Evolutionary conservation across 2,113 vertebrate genomes (phyloP).

Genomic region (Ophiodon elongatus): DNA sequence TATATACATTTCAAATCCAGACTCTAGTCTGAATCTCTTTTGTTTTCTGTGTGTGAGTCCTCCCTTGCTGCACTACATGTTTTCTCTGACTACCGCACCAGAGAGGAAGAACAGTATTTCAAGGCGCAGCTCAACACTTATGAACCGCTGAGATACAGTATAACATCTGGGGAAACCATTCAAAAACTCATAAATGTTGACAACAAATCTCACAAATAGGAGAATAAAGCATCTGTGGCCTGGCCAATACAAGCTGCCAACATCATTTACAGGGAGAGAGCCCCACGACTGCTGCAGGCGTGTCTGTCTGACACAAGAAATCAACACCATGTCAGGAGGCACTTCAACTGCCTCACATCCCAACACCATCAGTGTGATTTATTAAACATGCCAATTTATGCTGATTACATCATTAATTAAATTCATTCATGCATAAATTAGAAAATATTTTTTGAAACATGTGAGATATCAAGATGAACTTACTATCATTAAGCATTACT

Average conservation of each 20-base stretch:
- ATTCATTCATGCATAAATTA: neutral
- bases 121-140: neutral
- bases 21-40: neutral
- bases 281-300: neutral
- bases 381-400: constrained; percentile 3
- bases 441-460: neutral
- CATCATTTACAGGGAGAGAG: constrained; percentile 4
- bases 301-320: constrained; percentile 15
- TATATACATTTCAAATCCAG: neutral
- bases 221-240: constrained; percentile 10
- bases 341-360: neutral
- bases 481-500: neutral
- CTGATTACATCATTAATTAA: constrained; percentile 14
- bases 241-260: neutral
- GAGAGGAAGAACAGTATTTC: neutral
- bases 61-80: neutral
- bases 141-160: neutral
- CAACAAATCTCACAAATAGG: neutral
- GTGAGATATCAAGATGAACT: neutral
- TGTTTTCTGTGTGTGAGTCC: neutral
- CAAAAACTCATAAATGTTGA: constrained; percentile 8
- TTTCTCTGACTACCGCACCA: neutral
- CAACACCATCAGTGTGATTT: constrained; percentile 7
- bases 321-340: constrained; percentile 12
- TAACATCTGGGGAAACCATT: neutral